Evolutionary conservation across 1,140 invertebrate genomes (phyloP).

Genomic region (Rhynchophorus ferrugineus): DNA sequence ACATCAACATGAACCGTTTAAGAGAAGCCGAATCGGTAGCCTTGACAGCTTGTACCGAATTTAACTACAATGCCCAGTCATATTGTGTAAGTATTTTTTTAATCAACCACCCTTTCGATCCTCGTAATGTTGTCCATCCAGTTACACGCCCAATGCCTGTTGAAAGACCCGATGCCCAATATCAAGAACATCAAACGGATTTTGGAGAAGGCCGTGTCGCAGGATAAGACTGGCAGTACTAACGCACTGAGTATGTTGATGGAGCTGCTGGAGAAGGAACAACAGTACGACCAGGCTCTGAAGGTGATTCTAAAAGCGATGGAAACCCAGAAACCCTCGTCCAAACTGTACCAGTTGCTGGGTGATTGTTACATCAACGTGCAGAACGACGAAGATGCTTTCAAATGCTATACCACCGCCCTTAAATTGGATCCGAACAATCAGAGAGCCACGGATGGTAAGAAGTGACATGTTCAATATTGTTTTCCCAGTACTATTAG

Average conservation of each 20-base stretch:
- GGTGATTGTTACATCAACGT: constrained; percentile 52
- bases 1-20: constrained; percentile 55
- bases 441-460: constrained; percentile 52
- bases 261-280: constrained; percentile 55
- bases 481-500: no score
- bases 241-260: constrained; percentile 62
- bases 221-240: constrained; percentile 53
- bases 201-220: constrained; percentile 60
- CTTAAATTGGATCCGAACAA: constrained; percentile 64
- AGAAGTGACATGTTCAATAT: no score
- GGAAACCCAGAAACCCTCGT: constrained; percentile 50
- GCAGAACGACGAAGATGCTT: constrained; percentile 60
- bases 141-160: constrained; percentile 51
- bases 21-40: constrained; percentile 64
- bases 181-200: constrained; percentile 49
- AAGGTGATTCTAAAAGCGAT: constrained; percentile 54
- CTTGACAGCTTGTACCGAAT: constrained; percentile 58
- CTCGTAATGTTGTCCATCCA: constrained; percentile 24
- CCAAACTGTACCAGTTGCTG: constrained; percentile 60
- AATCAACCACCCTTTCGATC: neutral
- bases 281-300: constrained; percentile 51
- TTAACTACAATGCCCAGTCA: constrained; percentile 61
- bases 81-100: constrained; percentile 25
- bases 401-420: constrained; percentile 63
- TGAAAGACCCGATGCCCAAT: constrained; percentile 60